These are phyloP conservation scores for Eupristina koningsbergeri DNA, from an alignment of 1,140 invertebrate species.

Conservation along the genomic window DNA sequence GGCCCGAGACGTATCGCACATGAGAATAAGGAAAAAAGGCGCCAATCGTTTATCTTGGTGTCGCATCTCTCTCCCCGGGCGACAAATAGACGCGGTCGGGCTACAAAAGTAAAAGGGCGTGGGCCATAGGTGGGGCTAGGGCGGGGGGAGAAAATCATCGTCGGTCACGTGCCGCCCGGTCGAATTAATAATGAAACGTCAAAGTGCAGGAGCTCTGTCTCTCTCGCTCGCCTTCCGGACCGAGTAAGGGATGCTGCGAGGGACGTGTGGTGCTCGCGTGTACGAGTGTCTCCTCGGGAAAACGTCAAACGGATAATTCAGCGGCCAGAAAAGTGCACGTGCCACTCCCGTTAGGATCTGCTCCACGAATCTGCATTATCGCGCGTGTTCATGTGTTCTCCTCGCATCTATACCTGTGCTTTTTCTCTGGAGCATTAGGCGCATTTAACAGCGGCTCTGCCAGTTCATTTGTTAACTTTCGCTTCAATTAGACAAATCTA, in stretches of 20 bases:
- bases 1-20: neutral
- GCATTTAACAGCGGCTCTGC: neutral
- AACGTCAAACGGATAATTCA: slow-evolving; percentile 57
- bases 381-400: slow-evolving; percentile 1
- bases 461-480: slow-evolving; percentile 41
- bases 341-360: slow-evolving; percentile 54
- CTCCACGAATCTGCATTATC: slow-evolving; percentile 1
- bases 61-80: slow-evolving; percentile 22
- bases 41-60: slow-evolving; percentile 47
- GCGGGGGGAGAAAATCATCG: slow-evolving; percentile 25
- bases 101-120: neutral
- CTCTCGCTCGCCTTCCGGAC: neutral
- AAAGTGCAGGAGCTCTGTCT: neutral
- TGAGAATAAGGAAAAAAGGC: slow-evolving; percentile 14
- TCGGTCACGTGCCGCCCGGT: slow-evolving; percentile 33
- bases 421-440: neutral
- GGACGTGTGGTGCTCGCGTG: neutral
- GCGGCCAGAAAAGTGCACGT: slow-evolving; percentile 58
- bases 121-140: too few species aligned
- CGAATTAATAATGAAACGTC: slow-evolving; percentile 46
- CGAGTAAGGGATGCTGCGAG: neutral
- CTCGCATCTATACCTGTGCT: slow-evolving; percentile 55
- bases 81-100: slow-evolving; percentile 31
- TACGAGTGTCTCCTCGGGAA: slow-evolving; percentile 13
- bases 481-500: slow-evolving; percentile 28